phyloP scores from a whole-genome alignment of 1,140 invertebrate species.

The Drosophila lacertosa region DNA sequence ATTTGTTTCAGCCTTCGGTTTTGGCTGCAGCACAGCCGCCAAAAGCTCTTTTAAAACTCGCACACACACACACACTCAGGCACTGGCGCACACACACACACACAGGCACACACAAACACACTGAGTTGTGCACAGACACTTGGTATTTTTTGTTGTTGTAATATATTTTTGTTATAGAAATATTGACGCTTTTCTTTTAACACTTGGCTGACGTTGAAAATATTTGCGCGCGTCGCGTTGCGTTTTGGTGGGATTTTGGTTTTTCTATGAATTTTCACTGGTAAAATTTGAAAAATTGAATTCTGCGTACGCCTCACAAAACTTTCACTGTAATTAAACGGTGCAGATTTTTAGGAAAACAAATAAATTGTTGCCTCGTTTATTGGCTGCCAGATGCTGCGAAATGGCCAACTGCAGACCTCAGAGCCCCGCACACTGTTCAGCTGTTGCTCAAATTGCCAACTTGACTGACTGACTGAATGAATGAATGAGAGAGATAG shows the following conservation, averaged over 20 bases:
- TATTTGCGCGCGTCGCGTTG: conserved; percentile 62
- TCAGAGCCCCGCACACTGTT: conserved; percentile 32
- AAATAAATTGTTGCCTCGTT: conserved; percentile 18
- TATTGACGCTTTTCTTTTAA: conserved; percentile 63
- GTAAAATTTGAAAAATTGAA: conserved; percentile 63
- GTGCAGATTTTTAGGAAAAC: conserved; percentile 21
- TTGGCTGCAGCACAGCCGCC: conserved; percentile 67
- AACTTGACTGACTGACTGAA: conserved; percentile 11
- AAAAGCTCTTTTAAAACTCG: conserved; percentile 62
- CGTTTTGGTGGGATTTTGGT: conserved; percentile 20
- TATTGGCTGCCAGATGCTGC: conserved; percentile 21
- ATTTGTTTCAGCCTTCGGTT: conserved; percentile 47
- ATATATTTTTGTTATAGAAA: conserved; percentile 50
- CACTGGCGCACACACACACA: conserved; percentile 41
- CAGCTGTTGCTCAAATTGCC: conserved; percentile 21
- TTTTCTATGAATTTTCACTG: conserved; percentile 68
- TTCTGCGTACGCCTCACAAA: conserved; percentile 33
- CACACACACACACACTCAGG: conserved; percentile 40
- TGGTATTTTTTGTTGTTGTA: conserved; percentile 45
- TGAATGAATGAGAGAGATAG: conserved; percentile 25
- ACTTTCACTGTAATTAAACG: conserved; percentile 74
- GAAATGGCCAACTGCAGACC: conserved; percentile 15
- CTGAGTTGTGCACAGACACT: conserved; percentile 36
- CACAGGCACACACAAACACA: conserved; percentile 35
- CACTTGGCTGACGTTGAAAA: conserved; percentile 52